A percentile compares a stretch with the other conserved stretches of the same genome.
phyloP scores from a whole-genome alignment of 1,140 invertebrate species.

The Leptonema lineaticorne region DNA sequence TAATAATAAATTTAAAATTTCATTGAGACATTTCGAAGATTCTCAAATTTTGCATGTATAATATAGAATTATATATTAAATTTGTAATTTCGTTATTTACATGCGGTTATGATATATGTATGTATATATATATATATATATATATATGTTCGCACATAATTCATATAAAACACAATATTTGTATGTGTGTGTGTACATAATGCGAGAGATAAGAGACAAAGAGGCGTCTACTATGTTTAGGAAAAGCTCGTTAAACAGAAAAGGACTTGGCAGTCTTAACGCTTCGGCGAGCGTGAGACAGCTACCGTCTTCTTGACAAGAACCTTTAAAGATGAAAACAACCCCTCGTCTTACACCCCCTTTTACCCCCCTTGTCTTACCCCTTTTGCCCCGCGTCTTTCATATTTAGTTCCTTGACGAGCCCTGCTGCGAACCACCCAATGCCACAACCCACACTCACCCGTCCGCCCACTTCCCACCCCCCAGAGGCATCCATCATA shows the following conservation, averaged over 20 bases:
- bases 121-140: too few species aligned
- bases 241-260: constrained; percentile 27
- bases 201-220: not conserved
- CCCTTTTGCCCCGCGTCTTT: not conserved
- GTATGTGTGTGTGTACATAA: not conserved
- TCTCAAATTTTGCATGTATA: too few species aligned
- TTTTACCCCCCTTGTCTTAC: not conserved
- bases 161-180: not conserved
- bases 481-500: constrained; percentile 5
- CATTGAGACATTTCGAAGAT: too few species aligned
- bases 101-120: too few species aligned
- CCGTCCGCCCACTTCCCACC: not conserved
- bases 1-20: too few species aligned
- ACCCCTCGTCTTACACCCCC: not conserved
- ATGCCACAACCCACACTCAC: not conserved
- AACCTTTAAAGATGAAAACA: constrained; percentile 31
- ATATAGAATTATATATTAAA: too few species aligned
- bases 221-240: not conserved
- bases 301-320: constrained; percentile 30
- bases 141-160: too few species aligned
- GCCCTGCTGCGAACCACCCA: not conserved
- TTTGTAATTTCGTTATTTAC: too few species aligned
- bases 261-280: constrained; percentile 31
- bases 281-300: constrained; percentile 34
- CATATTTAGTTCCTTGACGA: constrained; percentile 7